Evolutionary conservation across 2,888 invertebrate genomes (phyloP).

Genomic region (Chrysopilus asiliformis): DNA sequence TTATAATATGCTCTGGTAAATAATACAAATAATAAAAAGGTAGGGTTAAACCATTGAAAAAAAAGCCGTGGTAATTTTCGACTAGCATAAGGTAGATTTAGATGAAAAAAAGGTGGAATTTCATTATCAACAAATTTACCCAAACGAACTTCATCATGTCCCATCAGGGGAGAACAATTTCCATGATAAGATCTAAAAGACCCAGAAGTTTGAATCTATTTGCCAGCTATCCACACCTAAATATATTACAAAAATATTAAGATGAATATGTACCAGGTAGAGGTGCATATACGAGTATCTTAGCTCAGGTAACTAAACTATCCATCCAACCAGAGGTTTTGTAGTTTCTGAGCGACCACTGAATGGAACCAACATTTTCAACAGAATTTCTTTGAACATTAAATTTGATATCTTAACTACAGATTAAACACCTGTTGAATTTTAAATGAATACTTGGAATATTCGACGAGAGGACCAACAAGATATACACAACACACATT

Average conservation of each 20-base stretch:
- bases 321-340: too few species aligned
- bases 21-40: background rate
- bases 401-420: constrained; percentile 16
- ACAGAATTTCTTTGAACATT: constrained; percentile 4
- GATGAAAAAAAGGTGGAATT: constrained; percentile 1
- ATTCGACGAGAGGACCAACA: too few species aligned
- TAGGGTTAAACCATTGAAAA: background rate
- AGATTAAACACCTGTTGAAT: constrained; percentile 17
- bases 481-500: too few species aligned
- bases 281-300: too few species aligned
- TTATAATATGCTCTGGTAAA: background rate
- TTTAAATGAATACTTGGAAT: constrained; percentile 16
- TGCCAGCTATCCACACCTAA: too few species aligned
- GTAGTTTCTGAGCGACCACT: too few species aligned
- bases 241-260: too few species aligned
- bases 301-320: too few species aligned
- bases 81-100: background rate
- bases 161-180: constrained; percentile 8
- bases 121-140: constrained; percentile 4
- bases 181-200: constrained; percentile 6
- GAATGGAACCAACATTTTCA: constrained; percentile 1
- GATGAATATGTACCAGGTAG: too few species aligned
- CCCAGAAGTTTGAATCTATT: too few species aligned
- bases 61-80: background rate
- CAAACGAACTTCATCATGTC: too few species aligned